A percentile compares a stretch with the other conserved stretches of the same genome.
These are phyloP conservation scores for Nemapogon koenigi DNA, from an alignment of 2,888 invertebrate genomes.

Conservation along the genomic window DNA sequence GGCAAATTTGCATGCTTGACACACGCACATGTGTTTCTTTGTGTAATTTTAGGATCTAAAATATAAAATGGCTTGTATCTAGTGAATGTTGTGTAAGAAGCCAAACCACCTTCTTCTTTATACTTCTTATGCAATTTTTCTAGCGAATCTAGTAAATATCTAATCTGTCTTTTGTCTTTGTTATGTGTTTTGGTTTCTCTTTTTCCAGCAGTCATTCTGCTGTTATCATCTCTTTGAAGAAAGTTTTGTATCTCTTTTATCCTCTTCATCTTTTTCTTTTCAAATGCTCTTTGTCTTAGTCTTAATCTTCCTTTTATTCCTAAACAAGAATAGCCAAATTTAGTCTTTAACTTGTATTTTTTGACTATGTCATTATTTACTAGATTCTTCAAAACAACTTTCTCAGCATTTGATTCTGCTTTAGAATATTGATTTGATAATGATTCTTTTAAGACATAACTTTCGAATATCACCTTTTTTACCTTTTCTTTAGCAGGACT, in stretches of 20 bases:
- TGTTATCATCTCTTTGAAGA: slow-evolving; percentile 7
- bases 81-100: slow-evolving; percentile 8
- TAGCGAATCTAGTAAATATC: slow-evolving; percentile 10
- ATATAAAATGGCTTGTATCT: slow-evolving; percentile 12
- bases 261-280: not conserved
- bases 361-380: slow-evolving; percentile 3
- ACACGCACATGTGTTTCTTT: slow-evolving; percentile 11
- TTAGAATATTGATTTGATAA: slow-evolving; percentile 4
- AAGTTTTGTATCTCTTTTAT: not conserved
- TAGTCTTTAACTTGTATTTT: slow-evolving; percentile 7
- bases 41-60: slow-evolving; percentile 6
- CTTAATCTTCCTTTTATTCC: slow-evolving; percentile 5
- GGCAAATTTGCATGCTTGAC: slow-evolving; percentile 11
- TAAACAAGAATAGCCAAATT: slow-evolving; percentile 4
- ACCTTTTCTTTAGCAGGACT: slow-evolving; percentile 2
- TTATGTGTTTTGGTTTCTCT: slow-evolving; percentile 9
- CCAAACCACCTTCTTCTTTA: slow-evolving; percentile 5
- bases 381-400: slow-evolving; percentile 5
- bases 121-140: not conserved
- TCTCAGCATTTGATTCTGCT: slow-evolving; percentile 1
- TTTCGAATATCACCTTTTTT: slow-evolving; percentile 3
- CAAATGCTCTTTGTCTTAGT: not conserved
- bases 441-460: slow-evolving; percentile 3
- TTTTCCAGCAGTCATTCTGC: slow-evolving; percentile 9
- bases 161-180: slow-evolving; percentile 5